Evolutionary conservation across 1,140 invertebrate species (phyloP), one percentile per base, ranked within the genome.

Genomic region (Lucilia cuprina): DNA sequence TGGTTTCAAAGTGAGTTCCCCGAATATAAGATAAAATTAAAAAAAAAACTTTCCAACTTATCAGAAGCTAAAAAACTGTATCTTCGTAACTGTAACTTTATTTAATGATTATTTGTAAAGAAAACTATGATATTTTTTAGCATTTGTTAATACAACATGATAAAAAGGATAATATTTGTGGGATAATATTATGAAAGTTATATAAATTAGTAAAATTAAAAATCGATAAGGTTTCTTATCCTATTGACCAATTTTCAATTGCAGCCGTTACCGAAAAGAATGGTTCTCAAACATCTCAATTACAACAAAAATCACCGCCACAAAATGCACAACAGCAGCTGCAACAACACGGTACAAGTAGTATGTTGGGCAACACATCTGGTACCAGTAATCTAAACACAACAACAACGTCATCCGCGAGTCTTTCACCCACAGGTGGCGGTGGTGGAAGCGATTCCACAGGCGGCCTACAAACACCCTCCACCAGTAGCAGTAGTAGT

Each of bases 181-280:
- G 25, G 3, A 30, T 1, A 3, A 30, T 30, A 30, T 30, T 30
- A 30, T 30, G 25, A 30, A 30, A 30, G 25, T 30, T 5, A 78
- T 19, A 1, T 14, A 41, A 9, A 12, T 41, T 78, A 21, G 41
- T 41, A 41, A 41, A 41, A 41, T 2, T 41, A 41, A 41, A 8
- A 41, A 41, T 41, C 41, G 41, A 41, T 41, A 41, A 3, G 10
- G 2, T 41, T 10, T 41, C 10, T 0, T 41, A 19, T 60, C 13
- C 19, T 5, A 41, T 41, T 41, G 41, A 41, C 41, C 21, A 25
- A 60, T 55, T 34, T 74, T 75, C 75, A 65, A 84, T 7, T 74
- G 3, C 25, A 90, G 89, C 89, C 85, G 89, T 89, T 83, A 89
- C 85, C 74, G 89, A 90, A 86, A 90, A 89, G 77, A 89, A 89